Evolutionary conservation across 2,888 invertebrate species (phyloP), one percentile per base, ranked within the genome.

Genomic region (Craniophora ligustri): DNA sequence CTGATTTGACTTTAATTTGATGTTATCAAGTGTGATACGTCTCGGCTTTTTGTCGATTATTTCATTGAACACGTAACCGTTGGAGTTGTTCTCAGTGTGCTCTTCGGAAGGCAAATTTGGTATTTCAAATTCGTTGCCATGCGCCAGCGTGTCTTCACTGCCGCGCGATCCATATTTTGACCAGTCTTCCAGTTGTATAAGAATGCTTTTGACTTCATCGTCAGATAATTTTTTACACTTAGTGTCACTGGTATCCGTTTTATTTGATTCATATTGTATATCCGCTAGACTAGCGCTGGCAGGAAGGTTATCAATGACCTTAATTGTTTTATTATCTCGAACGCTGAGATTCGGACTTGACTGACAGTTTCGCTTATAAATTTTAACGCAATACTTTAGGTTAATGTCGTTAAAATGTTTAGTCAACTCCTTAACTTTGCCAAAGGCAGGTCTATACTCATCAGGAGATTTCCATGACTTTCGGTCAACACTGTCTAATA

Each of bases 381-480:
- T 89, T 75, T 86, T 88, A 6, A 88, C 88, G 64, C 91, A 87
- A 67, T 93, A 92, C 30, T 67, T 87, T 18, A 94, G 79, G 72
- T 93, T 91, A 18, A 93, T 92, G 67, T 89, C 84, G 69, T 95
- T 94, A 67, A 96, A 97, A 82, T 95, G 96, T 78, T 95, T 95
- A 0, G 96, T 94, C 54, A 97, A 87, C 31, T 95, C 96, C 53
- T 95, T 96, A 0, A 97, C 96, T 82, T 95, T 95, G 1, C 96
- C 96, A 53, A 94, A 94, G 0, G 96, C 95, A 14, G 96, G 94
- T 50, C 96, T 87, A 44, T 95, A 95, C 71, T 96, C 95, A 69
- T 96, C 95, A 0, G 96, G 96, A 0, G 96, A 96, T 73, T 95
- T 95, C 96, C 96, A 96, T 14, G 95, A 95, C 67, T 95, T 95